phyloP scores from a whole-genome alignment of 2,797 vertebrate genomes.

The Odontamblyopus lacepedii region DNA sequence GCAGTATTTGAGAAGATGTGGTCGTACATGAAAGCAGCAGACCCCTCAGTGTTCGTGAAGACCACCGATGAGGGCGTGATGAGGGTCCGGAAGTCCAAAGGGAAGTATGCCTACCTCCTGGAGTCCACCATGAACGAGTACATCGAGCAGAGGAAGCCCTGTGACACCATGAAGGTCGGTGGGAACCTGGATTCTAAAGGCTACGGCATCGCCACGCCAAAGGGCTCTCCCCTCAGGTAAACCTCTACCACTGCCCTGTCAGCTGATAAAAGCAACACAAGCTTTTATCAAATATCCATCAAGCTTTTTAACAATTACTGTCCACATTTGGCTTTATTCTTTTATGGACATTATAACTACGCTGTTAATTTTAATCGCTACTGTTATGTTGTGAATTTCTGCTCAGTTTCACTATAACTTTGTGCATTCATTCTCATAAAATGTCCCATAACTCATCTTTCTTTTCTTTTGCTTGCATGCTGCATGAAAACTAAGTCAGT shows the following conservation, averaged over 20 bases:
- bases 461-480: constrained; percentile 26
- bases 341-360: not conserved
- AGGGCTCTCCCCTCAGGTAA: constrained; percentile 97
- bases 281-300: constrained; percentile 34
- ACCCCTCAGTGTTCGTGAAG: constrained; percentile 97
- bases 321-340: not conserved
- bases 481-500: constrained; percentile 24
- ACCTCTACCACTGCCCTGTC: constrained; percentile 35
- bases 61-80: constrained; percentile 97
- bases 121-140: constrained; percentile 99
- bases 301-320: not conserved
- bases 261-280: constrained; percentile 34
- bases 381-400: not conserved
- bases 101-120: constrained; percentile 97
- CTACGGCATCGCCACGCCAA: constrained; percentile 98
- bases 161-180: constrained; percentile 99
- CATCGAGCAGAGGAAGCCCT: constrained; percentile 97
- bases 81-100: constrained; percentile 96
- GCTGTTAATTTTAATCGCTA: constrained; percentile 4
- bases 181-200: constrained; percentile 99
- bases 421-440: constrained; percentile 19
- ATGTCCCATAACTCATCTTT: constrained; percentile 10
- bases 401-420: constrained; percentile 9
- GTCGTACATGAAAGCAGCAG: constrained; percentile 99
- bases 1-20: constrained; percentile 99